These are phyloP conservation scores for Cyanoderma ruficeps DNA, from an alignment of 2,113 vertebrate species.

Conservation along the genomic window DNA sequence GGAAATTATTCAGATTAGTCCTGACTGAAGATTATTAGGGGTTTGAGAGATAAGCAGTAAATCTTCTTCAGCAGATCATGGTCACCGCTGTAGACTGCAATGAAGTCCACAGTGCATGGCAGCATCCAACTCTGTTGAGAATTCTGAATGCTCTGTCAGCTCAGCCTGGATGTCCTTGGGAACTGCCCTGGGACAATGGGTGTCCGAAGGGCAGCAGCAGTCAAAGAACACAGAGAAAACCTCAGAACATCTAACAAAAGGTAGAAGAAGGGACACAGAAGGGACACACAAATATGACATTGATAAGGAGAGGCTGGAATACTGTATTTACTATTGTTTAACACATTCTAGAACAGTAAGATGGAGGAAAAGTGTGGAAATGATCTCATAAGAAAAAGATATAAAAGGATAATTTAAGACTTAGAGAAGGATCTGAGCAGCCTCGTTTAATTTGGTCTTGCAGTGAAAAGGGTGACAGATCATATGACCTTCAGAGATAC, in stretches of 20 bases:
- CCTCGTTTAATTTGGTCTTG: not conserved
- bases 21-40: not conserved
- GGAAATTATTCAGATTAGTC: not conserved
- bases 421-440: not conserved
- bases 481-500: not conserved
- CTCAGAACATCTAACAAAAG: not conserved
- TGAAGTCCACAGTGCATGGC: not conserved
- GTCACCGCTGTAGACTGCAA: not conserved
- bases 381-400: not conserved
- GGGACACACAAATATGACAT: fast-evolving
- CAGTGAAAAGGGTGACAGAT: not conserved
- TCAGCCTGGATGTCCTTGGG: not conserved
- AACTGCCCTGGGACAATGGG: not conserved
- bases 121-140: fast-evolving
- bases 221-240: not conserved
- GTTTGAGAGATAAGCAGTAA: not conserved
- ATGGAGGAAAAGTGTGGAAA: not conserved
- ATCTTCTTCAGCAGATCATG: not conserved
- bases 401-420: not conserved
- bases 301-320: not conserved
- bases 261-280: not conserved
- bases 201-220: not conserved
- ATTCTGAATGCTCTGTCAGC: not conserved
- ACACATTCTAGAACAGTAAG: not conserved
- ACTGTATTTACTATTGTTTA: not conserved